Base-by-base conservation (phyloP, 2,113 vertebrate genomes). In the Coreoperca whiteheadi region DNA sequence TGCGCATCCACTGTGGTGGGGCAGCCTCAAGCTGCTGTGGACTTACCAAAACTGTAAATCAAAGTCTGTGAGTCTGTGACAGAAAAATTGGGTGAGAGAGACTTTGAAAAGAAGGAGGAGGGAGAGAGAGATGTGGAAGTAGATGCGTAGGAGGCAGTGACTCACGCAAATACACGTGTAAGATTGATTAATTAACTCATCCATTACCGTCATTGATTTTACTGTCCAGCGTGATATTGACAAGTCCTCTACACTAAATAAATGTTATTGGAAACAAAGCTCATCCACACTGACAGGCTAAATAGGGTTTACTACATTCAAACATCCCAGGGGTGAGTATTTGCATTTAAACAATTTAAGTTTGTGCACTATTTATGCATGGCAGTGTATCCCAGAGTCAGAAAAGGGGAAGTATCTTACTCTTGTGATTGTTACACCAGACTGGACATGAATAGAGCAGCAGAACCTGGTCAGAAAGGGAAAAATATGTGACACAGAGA, bases 11-110 rank as follows among this genome's bases (percentile, higher is more conserved):
- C 51, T 53, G 69, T 64, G 66, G 79, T 16, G 61, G 57, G 65
- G 56, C 34, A 23, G 78, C 78, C 85, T 51, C 39, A 6, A 77
- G 85, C 65, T 32, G 50, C 74, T 30, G 48, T 57, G 74, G 77
- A 77, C 74, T 74, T 77, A 48, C 69, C 37, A 68, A 39, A 81
- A 76, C 65, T 84, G 77, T 77, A 66, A 79, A 85, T 88, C 81
- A 89, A 87, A 84, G 81, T 78, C 28, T 65, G 63, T 2, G 59
- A 74, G 67, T 64, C 73, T 82, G 79, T 71, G 80, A 68, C 63
- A 75, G 67, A 56, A 30, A 67, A 60, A 84, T 32, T 82, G 60
- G 68, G 48, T 4, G 2, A 63, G 41, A 64, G 60, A 64, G 30
- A 56, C 75, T 87, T 65, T 64, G 63, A 70, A 21, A 32, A 61